These are phyloP conservation scores for Sebastes reedi DNA, from an alignment of 2,797 vertebrate genomes.

Conservation along the genomic window DNA sequence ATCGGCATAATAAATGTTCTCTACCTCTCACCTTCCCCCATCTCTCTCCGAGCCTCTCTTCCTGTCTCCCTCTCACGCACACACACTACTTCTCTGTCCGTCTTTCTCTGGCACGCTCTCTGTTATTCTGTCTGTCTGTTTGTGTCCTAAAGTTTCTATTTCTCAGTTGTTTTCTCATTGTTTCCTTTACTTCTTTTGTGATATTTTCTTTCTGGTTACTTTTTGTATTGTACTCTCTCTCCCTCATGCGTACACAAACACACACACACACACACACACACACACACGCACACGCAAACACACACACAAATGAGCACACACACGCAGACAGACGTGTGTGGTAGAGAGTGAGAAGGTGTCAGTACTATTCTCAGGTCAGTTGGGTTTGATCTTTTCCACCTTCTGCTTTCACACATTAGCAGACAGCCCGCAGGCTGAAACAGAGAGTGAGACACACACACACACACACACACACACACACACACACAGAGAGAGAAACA, in stretches of 20 bases:
- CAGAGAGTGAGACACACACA: conserved; percentile 31
- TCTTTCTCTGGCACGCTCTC: conserved; percentile 34
- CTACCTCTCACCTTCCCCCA: conserved; percentile 65
- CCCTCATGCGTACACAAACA: no score
- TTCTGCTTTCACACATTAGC: conserved; percentile 78
- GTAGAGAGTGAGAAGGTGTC: conserved; percentile 72
- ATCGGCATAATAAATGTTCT: conserved; percentile 71
- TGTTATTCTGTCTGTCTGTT: conserved; percentile 26
- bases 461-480: not conserved
- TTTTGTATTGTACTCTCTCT: not conserved
- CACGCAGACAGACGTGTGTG: conserved; percentile 37
- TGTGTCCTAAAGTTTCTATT: conserved; percentile 21
- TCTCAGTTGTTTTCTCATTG: not conserved
- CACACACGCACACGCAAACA: not conserved
- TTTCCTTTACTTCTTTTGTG: not conserved
- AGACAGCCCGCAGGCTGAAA: conserved; percentile 63
- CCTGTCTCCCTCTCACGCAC: conserved; percentile 25
- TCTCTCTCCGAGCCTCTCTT: conserved; percentile 42
- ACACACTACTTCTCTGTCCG: conserved; percentile 46
- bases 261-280: not conserved
- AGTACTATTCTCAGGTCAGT: conserved; percentile 76
- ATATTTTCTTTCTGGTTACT: not conserved
- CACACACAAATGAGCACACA: conserved; percentile 12
- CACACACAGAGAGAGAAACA: conserved; percentile 8
- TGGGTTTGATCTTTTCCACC: conserved; percentile 79